These are phyloP conservation scores for Microctonus aethiopoides DNA, from an alignment of 2,888 invertebrate species.

Conservation along the genomic window DNA sequence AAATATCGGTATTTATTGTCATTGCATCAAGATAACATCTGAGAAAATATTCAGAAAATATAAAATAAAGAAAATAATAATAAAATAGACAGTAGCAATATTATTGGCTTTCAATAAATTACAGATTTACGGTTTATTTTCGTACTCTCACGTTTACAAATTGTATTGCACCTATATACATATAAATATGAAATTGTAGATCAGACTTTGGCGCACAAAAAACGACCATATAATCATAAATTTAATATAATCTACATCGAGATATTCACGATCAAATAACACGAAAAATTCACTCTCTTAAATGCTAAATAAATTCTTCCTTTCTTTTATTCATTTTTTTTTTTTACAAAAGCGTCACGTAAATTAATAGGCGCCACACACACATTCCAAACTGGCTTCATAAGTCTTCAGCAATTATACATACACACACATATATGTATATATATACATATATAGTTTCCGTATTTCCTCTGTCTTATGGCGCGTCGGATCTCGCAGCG, in stretches of 20 bases:
- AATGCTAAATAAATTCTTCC: neutral
- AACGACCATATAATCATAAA: neutral
- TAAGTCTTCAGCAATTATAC: constrained; percentile 9
- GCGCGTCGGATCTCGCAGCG: neutral
- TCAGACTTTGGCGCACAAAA: neutral
- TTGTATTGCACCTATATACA: neutral
- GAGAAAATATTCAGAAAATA: neutral
- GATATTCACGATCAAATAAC: neutral
- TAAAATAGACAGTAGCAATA: neutral
- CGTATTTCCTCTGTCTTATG: constrained; percentile 14
- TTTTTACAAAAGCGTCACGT: neutral
- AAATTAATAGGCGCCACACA: constrained; percentile 6
- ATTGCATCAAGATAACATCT: constrained; percentile 49
- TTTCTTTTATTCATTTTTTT: neutral
- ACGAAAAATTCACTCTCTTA: neutral
- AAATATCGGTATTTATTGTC: constrained; percentile 56
- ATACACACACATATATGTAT: neutral
- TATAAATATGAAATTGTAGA: neutral
- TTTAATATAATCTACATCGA: neutral
- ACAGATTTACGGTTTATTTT: neutral
- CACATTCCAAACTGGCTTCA: neutral
- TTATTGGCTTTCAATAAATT: neutral
- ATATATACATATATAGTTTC: neutral
- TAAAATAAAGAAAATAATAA: neutral
- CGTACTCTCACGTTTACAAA: neutral